Conservation (phyloP, 2,113 vertebrate genomes). For the Balaenoptera acutorostrata region DNA sequence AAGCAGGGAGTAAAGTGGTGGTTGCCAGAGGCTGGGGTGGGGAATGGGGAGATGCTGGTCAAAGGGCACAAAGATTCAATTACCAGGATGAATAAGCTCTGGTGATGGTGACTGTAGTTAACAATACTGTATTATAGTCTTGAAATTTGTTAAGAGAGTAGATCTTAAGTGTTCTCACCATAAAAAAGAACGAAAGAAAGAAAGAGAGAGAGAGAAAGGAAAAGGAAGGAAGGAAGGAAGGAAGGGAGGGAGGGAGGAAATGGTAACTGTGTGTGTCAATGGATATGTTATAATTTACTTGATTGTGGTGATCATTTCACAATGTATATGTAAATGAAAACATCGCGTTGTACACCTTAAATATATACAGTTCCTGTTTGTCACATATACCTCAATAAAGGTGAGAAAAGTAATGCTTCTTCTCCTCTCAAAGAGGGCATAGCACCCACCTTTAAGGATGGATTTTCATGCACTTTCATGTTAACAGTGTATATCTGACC, state of each 20-base stretch:
- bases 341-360: not conserved
- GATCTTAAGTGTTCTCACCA: not conserved
- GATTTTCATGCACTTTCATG: rapidly evolving
- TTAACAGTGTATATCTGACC: not conserved
- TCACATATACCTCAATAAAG: not conserved
- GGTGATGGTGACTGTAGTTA: not conserved
- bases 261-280: not conserved
- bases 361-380: not conserved
- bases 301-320: not conserved
- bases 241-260: not conserved
- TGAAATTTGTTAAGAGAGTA: not conserved
- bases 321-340: not conserved
- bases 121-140: not conserved
- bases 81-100: not conserved
- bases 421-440: not conserved
- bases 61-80: no score
- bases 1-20: not conserved
- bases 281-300: not conserved
- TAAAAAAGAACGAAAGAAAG: not conserved
- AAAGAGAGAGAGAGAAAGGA: not conserved
- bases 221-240: not conserved
- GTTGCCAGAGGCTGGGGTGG: not conserved
- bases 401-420: not conserved
- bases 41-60: not conserved
- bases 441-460: not conserved